Base-by-base conservation (phyloP, 2,797 vertebrate species). In the Aeoliscus strigatus region DNA sequence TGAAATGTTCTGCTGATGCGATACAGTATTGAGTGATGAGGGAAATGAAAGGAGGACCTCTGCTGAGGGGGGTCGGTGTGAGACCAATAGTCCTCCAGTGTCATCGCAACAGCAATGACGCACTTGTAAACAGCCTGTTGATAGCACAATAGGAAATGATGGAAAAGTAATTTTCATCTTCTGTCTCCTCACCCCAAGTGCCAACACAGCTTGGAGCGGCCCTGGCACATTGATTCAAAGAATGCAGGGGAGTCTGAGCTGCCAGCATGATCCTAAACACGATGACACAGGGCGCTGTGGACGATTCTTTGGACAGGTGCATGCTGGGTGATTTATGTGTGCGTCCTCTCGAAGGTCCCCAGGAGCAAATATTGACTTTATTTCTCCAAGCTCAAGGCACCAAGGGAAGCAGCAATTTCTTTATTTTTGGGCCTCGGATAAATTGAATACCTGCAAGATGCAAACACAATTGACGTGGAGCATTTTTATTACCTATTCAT, bases 281-380 rank as follows among this genome's bases (percentile, higher is more conserved):
- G 80, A 79, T 85, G 87, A 87, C 86, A 88, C 82, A 78, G 80
- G 84, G 80, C 79, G 82, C 73, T 65, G 48, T 52, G 55, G 78
- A 74, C 77, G 86, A 80, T 62, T 76, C 78, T 80, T 79, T 80
- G 71, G 87, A 88, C 86, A 88, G 86, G 75, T 83, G 84, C 84
- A 84, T 72, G 76, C 82, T 86, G 81, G 80, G 77, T 90, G 88
- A 89, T 89, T 89, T 87, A 88, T 89, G 81, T 82, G 56, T 6
- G 36, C 39, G 63, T 87, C 78, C 75, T 76, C 67, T 77, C 30
- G 48, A 60, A 55, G 77, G 77, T 83, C 74, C 82, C 81, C 66
- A 66, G 77, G 83, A 89, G 79, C 84, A 87, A 84, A 86, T 88
- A 86, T 88, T 82, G 84, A 87, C 83, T 84, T 87, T 86, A 84